phyloP scores from a whole-genome alignment of 2,888 invertebrate genomes.

The Lordiphosa fenestrarum region DNA sequence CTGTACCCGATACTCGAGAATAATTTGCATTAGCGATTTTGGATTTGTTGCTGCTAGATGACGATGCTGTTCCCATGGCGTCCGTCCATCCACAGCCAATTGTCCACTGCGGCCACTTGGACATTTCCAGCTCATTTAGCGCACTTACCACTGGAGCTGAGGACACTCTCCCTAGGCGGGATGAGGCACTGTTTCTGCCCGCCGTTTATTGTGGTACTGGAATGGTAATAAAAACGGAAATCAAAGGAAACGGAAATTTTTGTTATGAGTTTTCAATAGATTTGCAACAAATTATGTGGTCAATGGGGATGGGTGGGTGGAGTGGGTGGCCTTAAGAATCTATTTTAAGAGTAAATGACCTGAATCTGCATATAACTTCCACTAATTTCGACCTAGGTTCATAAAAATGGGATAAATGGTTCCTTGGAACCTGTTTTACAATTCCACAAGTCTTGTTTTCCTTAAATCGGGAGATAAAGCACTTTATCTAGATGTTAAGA shows the following conservation, averaged over 20 bases:
- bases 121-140: slow-evolving; percentile 62
- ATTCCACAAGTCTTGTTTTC: too few species aligned
- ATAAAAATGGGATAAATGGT: too few species aligned
- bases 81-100: slow-evolving; percentile 14
- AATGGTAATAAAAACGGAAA: slow-evolving; percentile 39
- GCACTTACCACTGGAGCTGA: slow-evolving; percentile 23
- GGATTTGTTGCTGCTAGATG: slow-evolving; percentile 2
- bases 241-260: slow-evolving; percentile 53
- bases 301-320: background rate
- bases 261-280: slow-evolving; percentile 57
- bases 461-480: too few species aligned
- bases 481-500: too few species aligned
- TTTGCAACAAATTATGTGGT: slow-evolving; percentile 54
- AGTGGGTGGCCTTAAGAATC: too few species aligned
- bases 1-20: slow-evolving; percentile 9
- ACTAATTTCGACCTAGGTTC: too few species aligned
- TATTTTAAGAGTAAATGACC: too few species aligned
- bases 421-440: too few species aligned
- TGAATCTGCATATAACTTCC: too few species aligned
- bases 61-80: slow-evolving; percentile 14
- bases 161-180: background rate
- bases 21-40: slow-evolving; percentile 21
- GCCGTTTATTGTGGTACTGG: slow-evolving; percentile 37
- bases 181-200: slow-evolving; percentile 2
- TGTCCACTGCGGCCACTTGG: slow-evolving; percentile 39